Base-by-base conservation (phyloP, 2,113 vertebrate genomes). In the Aptenodytes patagonicus region DNA sequence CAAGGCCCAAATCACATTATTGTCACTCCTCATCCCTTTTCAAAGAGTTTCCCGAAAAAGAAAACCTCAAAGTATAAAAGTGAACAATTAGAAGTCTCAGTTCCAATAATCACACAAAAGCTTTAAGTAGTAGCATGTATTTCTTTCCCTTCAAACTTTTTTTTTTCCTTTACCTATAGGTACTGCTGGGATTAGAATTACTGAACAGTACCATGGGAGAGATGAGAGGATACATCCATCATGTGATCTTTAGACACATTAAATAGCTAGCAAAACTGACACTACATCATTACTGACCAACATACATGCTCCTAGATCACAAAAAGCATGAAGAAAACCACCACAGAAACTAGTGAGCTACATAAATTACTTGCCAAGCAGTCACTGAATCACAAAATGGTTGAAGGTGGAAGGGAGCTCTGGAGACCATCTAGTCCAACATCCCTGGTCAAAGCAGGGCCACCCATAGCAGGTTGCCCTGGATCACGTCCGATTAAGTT, bases 401-500 rank as follows among this genome's bases (percentile, higher is more conserved):
- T 15, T 77, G 21, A 62, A 49, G 14, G 31, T 0, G 1, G 46
- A 57, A 62, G 21, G 24, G 20, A 60, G 25, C 52, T 66, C 65
- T 54, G 12, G 42, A 51, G 19, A 49, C 29, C 0, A 1, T 10
- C 22, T 65, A 58, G 42, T n/a, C 29, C 44, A 65, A 46, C 1
- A 0, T 20, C 22, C 10, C 24, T 15, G 26, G 36, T 93, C 58
- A 46, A 61, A 42, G 57, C 4, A 3, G 11, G 38, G 64, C 17
- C 28, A 51, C 9, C 49, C 34, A 7, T 14, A 78, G 28, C 44
- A 52, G 62, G n/a, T 19, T 52, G 29, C 57, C 52, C 38, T 19
- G 25, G 12, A 42, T 32, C 26, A 36, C 0, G 2, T 38, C 12
- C 0, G 1, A 21, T 46, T 46, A 36, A 28, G 38, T 79, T 78